phyloP scores from a whole-genome alignment of 2,797 vertebrate species.

The Sylvia borin region DNA sequence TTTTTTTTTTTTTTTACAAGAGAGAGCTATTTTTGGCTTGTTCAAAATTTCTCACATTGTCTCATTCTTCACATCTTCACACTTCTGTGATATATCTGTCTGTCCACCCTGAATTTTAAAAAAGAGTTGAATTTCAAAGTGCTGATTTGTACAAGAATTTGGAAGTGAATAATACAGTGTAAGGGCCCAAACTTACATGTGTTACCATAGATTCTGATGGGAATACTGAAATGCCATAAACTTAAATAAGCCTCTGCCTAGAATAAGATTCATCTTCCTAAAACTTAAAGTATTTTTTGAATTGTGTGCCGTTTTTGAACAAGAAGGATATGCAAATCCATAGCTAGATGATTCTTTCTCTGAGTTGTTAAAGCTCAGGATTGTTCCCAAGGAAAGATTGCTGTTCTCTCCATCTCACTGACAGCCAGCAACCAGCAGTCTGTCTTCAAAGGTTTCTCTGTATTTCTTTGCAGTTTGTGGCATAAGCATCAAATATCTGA shows the following conservation, averaged over 20 bases:
- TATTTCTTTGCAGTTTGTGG: background rate
- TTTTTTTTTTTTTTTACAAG: background rate
- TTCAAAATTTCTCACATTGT: background rate
- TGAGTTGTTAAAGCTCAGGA: background rate
- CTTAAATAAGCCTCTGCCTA: background rate
- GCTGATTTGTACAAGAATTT: background rate
- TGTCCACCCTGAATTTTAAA: background rate
- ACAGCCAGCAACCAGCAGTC: background rate
- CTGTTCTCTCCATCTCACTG: background rate
- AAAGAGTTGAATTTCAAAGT: background rate
- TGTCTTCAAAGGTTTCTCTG: background rate
- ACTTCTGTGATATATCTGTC: background rate
- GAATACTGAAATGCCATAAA: background rate
- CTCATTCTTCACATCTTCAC: background rate
- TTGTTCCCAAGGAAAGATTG: background rate
- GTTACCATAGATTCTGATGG: background rate
- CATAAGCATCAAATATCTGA: background rate
- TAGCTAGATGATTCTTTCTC: background rate
- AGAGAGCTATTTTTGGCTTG: background rate
- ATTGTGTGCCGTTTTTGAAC: background rate
- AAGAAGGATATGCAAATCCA: background rate
- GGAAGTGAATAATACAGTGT: background rate
- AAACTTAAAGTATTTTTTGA: background rate
- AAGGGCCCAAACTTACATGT: background rate
- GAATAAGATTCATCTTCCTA: background rate